Base-by-base conservation (phyloP, 2,888 invertebrate species). In the Harmothoe impar region DNA sequence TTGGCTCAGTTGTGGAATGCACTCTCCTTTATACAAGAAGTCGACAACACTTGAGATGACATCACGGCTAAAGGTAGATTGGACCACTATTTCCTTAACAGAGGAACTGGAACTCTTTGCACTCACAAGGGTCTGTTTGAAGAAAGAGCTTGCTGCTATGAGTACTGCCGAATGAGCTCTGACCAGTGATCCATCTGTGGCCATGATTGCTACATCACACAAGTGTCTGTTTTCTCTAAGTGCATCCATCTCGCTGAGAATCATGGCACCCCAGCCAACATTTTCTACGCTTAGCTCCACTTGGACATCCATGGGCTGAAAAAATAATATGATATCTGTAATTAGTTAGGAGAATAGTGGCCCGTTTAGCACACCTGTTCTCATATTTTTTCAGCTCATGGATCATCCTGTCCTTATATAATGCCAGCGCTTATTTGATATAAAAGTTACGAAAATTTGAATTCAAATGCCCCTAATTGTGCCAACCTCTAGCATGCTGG, bases 261-360 rank as follows among this genome's bases (percentile, higher is more conserved):
- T n/a, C 29, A 52, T 86, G 31, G 86, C 86, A 20, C 86, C 86
- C 86, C 86, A 86, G 15, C 86, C 86, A 5, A 7, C n/a, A 29
- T 33, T 86, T 52, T 86, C 86, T 20, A 86, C 12, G 31, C 54
- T 86, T 25, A 86, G 86, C 17, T 86, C 86, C 29, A 56, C 56
- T 25, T 56, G 31, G 15, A 29, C 56, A 23, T 56, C 86, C 29
- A 84, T 23, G n/a, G 33, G 29, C 84, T 84, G 84, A 43, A 23
- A n/a, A 84, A 84, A 51, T 20, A 78, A 78, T 20, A 78, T 43
- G 3, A 10, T 10, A 43, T 10, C 43, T 10, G 10, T 43, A 43
- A 43, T 10, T 43, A 43, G 10, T n/a, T 43, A 43, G 43, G 43
- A 43, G 10, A 43, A 43, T 43, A 43, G 3, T 43, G 43, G 43